Evolutionary conservation across 2,888 invertebrate genomes (phyloP), one percentile per base, ranked within the genome.

Genomic region (Macrosiphum euphorbiae): DNA sequence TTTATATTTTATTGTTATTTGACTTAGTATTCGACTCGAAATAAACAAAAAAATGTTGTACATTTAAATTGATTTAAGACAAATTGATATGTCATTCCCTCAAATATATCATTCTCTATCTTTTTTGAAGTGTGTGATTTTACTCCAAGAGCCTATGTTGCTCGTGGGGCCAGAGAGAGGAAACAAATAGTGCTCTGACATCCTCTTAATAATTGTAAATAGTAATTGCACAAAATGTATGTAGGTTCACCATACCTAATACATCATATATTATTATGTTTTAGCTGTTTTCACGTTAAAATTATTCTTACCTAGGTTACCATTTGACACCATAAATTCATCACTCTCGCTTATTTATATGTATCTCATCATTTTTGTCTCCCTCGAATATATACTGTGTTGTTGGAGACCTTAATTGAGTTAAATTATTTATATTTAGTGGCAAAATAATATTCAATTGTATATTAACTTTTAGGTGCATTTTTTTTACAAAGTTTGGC

Each of bases 401-500:
- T 7, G 67, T 67, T 67, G 11, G 16, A 35, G n/a, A 35, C 20
- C 16, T 67, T n/a, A 35, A 16, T 67, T 67, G 1, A 67, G 2
- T 67, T 67, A 67, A 67, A 35, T 35, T 35, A 35, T 35, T 35
- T 67, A 35, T 35, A 35, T 10, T 67, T 67, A 52, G 3, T 52
- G 10, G 7, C 16, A 58, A 89, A 47, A 24, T 85, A 55, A 91
- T 67, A 67, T 44, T 16, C 0, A 87, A 78, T 58, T 84, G 7
- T 84, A n/a, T 55, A 86, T 91, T 87, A 24, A 35, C 84, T 85
- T 91, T 35, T 95, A 97, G 97, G 98, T 20, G 98, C 98, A 0
- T 97, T 98, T 96, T 98, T 99, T 95, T 96, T 99, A 20, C 98
- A 99, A 96, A 97, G 96, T 93, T 95, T 98, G 90, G 96, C 97